Conservation (phyloP, 2,888 invertebrate genomes). For the Drosophila ustulata region DNA sequence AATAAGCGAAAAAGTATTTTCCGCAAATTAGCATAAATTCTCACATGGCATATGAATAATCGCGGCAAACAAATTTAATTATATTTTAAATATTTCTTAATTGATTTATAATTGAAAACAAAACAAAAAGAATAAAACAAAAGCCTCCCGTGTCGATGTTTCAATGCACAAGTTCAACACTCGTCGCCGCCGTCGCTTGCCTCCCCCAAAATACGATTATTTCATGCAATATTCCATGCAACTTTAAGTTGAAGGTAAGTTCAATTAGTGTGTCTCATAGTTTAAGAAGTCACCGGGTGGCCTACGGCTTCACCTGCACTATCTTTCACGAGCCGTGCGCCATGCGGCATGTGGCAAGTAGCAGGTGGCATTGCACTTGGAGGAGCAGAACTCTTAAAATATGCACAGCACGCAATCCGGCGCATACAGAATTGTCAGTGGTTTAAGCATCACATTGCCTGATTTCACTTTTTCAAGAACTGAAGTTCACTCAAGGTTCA, state of each 20-base stretch:
- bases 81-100: conserved; percentile 73
- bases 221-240: conserved; percentile 43
- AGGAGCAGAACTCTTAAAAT: conserved; percentile 47
- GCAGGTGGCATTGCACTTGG: conserved; percentile 63
- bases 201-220: conserved; percentile 10
- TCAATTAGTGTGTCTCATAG: conserved; percentile 54
- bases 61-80: conserved; percentile 57
- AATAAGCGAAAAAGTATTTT: conserved; percentile 37
- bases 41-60: conserved; percentile 63
- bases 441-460: conserved; percentile 30
- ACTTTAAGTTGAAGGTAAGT: conserved; percentile 68
- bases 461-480: conserved; percentile 53
- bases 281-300: conserved; percentile 47
- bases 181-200: background rate
- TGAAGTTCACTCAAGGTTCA: conserved; percentile 41
- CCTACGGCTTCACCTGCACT: conserved; percentile 13
- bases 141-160: conserved; percentile 49
- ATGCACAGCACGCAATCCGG: conserved; percentile 69
- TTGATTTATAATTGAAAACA: conserved; percentile 61
- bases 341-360: conserved; percentile 14
- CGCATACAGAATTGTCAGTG: conserved; percentile 15
- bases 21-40: conserved; percentile 67
- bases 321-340: background rate
- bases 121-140: conserved; percentile 29
- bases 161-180: conserved; percentile 59